These are phyloP conservation scores for Metacarcinus magister DNA, from an alignment of 2,888 invertebrate species.

Conservation along the genomic window DNA sequence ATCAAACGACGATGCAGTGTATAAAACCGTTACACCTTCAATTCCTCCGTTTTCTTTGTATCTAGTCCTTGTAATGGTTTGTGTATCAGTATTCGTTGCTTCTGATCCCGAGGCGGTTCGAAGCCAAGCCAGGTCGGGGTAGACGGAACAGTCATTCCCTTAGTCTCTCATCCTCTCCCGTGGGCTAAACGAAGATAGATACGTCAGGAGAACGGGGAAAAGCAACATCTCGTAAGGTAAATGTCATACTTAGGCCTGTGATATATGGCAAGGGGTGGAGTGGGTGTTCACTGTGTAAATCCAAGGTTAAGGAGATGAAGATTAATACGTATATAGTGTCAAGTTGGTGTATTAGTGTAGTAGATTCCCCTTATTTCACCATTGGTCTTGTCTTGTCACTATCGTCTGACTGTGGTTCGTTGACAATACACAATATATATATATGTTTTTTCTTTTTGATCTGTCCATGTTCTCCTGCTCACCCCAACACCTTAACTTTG, in stretches of 20 bases:
- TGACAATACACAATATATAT: neutral
- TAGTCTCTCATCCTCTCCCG: neutral
- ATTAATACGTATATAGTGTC: neutral
- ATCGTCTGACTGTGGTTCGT: no score
- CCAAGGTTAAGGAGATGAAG: neutral
- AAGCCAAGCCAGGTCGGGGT: neutral
- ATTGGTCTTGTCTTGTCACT: neutral
- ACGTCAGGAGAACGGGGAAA: neutral
- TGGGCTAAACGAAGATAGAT: slow-evolving; percentile 4
- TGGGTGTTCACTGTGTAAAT: neutral
- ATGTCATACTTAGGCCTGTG: neutral
- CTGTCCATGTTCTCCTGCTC: neutral
- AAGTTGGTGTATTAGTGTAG: neutral
- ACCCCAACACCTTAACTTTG: neutral
- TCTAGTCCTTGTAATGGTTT: neutral
- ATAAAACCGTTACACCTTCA: neutral
- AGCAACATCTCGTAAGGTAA: neutral
- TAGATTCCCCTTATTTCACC: neutral
- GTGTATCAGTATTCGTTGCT: neutral
- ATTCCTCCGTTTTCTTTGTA: neutral
- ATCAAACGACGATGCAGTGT: neutral
- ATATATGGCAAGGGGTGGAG: neutral
- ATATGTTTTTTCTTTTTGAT: neutral
- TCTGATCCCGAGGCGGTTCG: neutral
- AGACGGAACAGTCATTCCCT: neutral